Percentiles rank a stretch among this genome's conserved stretches.
phyloP scores from a whole-genome alignment of 2,797 vertebrate genomes.

The Acanthiza pusilla region DNA sequence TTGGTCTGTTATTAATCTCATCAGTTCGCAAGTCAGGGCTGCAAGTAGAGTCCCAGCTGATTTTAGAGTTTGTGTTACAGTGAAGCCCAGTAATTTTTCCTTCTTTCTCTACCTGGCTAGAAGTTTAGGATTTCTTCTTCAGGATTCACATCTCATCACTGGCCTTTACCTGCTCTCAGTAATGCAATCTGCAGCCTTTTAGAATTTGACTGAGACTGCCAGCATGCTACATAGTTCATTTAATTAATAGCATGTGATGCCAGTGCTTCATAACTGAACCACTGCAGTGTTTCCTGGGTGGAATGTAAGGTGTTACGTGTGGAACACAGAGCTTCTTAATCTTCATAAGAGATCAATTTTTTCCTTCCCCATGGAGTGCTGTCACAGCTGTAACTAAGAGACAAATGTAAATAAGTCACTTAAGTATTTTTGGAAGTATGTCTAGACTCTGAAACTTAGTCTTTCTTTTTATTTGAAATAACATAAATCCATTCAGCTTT shows the following conservation, averaged over 20 bases:
- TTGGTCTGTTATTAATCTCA: not conserved
- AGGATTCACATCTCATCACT: not conserved
- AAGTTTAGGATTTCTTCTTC: not conserved
- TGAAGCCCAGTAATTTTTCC: not conserved
- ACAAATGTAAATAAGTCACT: slow-evolving; percentile 6
- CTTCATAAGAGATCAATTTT: not conserved
- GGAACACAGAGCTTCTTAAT: not conserved
- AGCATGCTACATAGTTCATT: not conserved
- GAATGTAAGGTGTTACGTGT: not conserved
- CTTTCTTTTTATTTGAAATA: slow-evolving; percentile 17
- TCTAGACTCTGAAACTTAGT: slow-evolving; percentile 33
- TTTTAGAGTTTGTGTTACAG: not conserved
- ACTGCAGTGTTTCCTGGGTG: not conserved
- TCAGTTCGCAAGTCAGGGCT: not conserved
- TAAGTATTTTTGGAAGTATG: not conserved
- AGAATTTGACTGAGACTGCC: not conserved
- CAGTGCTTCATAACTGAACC: not conserved
- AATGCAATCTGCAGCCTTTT: not conserved
- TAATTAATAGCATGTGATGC: not conserved
- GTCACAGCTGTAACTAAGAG: not conserved
- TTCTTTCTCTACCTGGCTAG: not conserved
- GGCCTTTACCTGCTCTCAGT: not conserved
- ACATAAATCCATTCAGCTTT: slow-evolving; percentile 4
- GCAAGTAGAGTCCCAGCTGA: not conserved
- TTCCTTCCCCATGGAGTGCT: not conserved